Evolutionary conservation across 2,888 invertebrate species (phyloP).

Genomic region (Agonopterix alstromeriana): DNA sequence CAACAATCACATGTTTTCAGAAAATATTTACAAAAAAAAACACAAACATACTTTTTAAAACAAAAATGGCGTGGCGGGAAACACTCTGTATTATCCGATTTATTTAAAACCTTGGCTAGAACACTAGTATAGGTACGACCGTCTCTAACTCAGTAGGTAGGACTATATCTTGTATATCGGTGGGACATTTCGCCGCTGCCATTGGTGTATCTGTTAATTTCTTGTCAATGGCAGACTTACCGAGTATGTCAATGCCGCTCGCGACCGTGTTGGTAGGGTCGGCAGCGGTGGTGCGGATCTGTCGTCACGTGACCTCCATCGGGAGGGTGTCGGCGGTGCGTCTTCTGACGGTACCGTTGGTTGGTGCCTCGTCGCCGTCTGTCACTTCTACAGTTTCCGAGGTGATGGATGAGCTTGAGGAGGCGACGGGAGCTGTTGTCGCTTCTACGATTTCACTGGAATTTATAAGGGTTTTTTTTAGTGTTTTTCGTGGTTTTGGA

Average conservation of each 20-base stretch:
- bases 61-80: no score
- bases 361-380: slow-evolving; percentile 20
- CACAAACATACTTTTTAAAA: no score
- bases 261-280: slow-evolving; percentile 4
- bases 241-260: slow-evolving; percentile 3
- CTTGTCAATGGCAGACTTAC: background rate
- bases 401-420: slow-evolving; percentile 11
- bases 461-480: no score
- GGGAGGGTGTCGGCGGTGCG: slow-evolving; percentile 47
- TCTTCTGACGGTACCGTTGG: slow-evolving; percentile 37
- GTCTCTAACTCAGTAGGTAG: slow-evolving; percentile 4
- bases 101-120: slow-evolving; percentile 16
- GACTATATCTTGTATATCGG: slow-evolving; percentile 6
- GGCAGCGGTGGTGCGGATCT: slow-evolving; percentile 13
- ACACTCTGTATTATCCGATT: no score
- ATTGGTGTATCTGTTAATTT: background rate
- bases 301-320: slow-evolving; percentile 71
- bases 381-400: slow-evolving; percentile 9
- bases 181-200: background rate
- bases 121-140: slow-evolving; percentile 23
- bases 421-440: slow-evolving; percentile 23
- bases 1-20: no score
- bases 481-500: no score
- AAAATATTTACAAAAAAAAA: no score
- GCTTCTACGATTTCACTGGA: slow-evolving; percentile 45